Conservation (phyloP, 1,140 invertebrate genomes). For the Megalopta genalis region DNA sequence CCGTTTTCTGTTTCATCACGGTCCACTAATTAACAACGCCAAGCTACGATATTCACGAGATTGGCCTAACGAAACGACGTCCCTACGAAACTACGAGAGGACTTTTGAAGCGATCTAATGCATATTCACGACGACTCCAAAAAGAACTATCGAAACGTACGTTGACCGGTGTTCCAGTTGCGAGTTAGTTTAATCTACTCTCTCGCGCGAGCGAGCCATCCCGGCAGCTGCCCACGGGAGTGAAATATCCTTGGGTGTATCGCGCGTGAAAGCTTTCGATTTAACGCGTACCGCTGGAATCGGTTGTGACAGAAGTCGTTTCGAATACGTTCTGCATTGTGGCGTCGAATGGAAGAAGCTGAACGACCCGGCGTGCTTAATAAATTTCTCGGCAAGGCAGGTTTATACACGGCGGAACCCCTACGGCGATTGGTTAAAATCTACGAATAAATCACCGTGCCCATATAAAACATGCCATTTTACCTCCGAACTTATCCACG, state of each 20-base stretch:
- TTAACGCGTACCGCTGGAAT: slow-evolving; percentile 28
- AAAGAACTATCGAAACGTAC: too few relatives aligned
- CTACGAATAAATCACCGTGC: slow-evolving; percentile 45
- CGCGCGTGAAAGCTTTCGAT: slow-evolving; percentile 11
- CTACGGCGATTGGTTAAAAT: slow-evolving; percentile 51
- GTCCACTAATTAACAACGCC: too few relatives aligned
- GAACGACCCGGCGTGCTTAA: slow-evolving; percentile 27
- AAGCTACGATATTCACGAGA: too few relatives aligned
- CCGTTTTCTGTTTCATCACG: too few relatives aligned
- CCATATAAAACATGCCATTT: slow-evolving; percentile 34
- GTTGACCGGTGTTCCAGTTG: not conserved
- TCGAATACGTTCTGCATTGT: slow-evolving; percentile 38
- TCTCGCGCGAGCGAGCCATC: too few relatives aligned
- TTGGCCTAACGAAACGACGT: too few relatives aligned
- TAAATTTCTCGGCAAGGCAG: slow-evolving; percentile 38
- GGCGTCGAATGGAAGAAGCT: slow-evolving; percentile 27
- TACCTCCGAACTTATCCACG: slow-evolving; percentile 14
- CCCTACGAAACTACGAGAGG: too few relatives aligned
- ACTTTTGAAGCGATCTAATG: too few relatives aligned
- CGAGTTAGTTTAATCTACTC: not conserved
- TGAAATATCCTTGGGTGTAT: slow-evolving; percentile 17
- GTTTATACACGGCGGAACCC: slow-evolving; percentile 45
- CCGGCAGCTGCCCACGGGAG: not conserved
- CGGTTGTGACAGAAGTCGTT: slow-evolving; percentile 34
- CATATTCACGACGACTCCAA: too few relatives aligned